These are phyloP conservation scores for Dendrolimus kikuchii DNA, from an alignment of 1,140 invertebrate genomes.

Conservation along the genomic window DNA sequence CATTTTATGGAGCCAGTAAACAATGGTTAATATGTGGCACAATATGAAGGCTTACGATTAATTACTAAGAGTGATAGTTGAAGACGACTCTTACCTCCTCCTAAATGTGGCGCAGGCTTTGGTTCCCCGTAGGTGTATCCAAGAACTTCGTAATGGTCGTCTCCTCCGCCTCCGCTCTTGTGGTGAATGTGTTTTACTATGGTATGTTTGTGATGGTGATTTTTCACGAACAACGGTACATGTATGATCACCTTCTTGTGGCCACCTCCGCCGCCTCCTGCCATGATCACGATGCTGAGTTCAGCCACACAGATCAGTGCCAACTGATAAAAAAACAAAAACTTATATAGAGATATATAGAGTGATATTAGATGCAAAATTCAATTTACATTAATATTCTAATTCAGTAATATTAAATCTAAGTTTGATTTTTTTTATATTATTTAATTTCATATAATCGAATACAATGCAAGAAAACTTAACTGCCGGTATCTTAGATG, in stretches of 20 bases:
- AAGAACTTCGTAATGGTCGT: constrained; percentile 66
- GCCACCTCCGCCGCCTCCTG: constrained; percentile 56
- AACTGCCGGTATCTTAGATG: too few species aligned
- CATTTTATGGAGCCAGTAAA: too few species aligned
- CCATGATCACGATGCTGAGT: constrained; percentile 31
- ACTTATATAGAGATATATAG: background rate
- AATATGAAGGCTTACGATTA: too few species aligned
- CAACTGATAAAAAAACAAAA: constrained; percentile 36
- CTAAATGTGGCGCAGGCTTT: constrained; percentile 52
- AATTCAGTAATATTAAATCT: too few species aligned
- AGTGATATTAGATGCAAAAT: background rate
- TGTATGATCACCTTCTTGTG: constrained; percentile 76
- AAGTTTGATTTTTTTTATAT: too few species aligned
- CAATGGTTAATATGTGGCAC: too few species aligned
- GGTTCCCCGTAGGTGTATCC: constrained; percentile 66
- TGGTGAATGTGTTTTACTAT: constrained; percentile 74
- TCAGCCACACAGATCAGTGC: constrained; percentile 37
- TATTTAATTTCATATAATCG: too few species aligned
- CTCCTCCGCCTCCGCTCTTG: constrained; percentile 66
- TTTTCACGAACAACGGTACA: constrained; percentile 74
- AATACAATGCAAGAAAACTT: too few species aligned
- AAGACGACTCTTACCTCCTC: constrained; percentile 36
- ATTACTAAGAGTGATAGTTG: background rate
- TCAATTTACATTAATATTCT: background rate
- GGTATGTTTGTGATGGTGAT: constrained; percentile 75